Percentiles rank a stretch among this genome's conserved stretches.
These are phyloP conservation scores for Phoenicopterus ruber DNA, from an alignment of 2,113 vertebrate species.

Conservation along the genomic window DNA sequence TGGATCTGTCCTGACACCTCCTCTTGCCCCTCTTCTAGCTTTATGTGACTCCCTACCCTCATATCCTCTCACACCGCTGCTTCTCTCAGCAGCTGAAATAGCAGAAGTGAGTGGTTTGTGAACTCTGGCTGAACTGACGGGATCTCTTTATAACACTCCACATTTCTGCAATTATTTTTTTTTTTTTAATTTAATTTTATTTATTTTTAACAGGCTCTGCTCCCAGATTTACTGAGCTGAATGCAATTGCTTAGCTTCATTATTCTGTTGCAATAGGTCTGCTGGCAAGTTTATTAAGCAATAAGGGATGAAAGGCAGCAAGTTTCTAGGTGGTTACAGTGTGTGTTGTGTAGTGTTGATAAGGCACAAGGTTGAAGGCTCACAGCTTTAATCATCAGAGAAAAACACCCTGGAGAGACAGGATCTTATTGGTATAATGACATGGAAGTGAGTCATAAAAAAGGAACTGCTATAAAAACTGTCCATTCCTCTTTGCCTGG, in stretches of 20 bases:
- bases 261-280: conserved; percentile 51
- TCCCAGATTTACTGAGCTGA: conserved; percentile 48
- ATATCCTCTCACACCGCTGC: not conserved
- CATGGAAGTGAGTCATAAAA: conserved; percentile 39
- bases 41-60: not conserved
- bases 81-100: not conserved
- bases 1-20: not conserved
- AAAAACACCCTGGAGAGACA: conserved; percentile 46
- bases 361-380: conserved; percentile 36
- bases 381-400: conserved; percentile 44
- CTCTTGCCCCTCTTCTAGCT: not conserved
- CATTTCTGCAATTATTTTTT: conserved; percentile 13
- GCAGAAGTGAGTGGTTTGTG: not conserved
- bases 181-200: conserved; percentile 24
- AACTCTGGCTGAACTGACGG: conserved; percentile 47
- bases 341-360: conserved; percentile 41
- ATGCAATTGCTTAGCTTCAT: conserved; percentile 41
- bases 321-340: conserved; percentile 35
- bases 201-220: conserved; percentile 41
- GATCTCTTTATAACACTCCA: not conserved
- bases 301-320: conserved; percentile 50
- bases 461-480: conserved; percentile 35
- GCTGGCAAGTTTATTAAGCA: conserved; percentile 60
- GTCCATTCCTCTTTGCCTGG: not conserved
- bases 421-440: conserved; percentile 54